Percentiles rank a stretch among this genome's conserved stretches.
Evolutionary conservation across 2,113 vertebrate species (phyloP).

Genomic region (Platichthys stellatus): DNA sequence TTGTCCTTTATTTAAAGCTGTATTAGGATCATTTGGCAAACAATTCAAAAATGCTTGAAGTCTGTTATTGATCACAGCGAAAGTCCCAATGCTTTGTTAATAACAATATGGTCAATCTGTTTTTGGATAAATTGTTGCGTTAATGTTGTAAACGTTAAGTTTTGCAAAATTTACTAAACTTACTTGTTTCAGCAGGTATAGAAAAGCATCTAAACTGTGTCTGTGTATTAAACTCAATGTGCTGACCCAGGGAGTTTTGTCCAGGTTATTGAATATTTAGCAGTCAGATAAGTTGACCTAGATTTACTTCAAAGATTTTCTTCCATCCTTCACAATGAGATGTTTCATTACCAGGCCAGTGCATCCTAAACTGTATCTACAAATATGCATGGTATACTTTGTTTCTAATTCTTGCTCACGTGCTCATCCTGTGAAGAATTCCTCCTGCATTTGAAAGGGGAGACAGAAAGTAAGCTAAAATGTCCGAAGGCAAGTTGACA

Average conservation of each 20-base stretch:
- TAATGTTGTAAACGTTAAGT: too few species aligned
- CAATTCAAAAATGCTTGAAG: neutral
- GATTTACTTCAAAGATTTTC: neutral
- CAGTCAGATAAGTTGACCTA: neutral
- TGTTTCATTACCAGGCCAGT: neutral
- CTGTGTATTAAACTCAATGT: neutral
- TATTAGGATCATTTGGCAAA: neutral
- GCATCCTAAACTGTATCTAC: neutral
- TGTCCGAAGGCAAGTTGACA: neutral
- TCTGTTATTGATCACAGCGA: neutral
- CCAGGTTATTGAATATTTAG: neutral
- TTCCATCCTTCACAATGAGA: neutral
- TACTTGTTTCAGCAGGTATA: neutral
- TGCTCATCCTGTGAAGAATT: neutral
- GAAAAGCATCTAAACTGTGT: neutral
- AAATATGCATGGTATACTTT: neutral
- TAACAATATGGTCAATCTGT: too few species aligned
- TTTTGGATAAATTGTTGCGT: too few species aligned
- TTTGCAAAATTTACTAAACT: too few species aligned
- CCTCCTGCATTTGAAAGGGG: neutral
- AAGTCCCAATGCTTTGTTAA: neutral
- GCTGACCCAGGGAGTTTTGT: neutral
- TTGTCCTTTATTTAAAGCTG: neutral
- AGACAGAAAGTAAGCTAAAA: neutral
- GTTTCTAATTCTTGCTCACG: neutral